Base-by-base conservation (phyloP, 2,888 invertebrate genomes). In the Synanthedon formicaeformis region DNA sequence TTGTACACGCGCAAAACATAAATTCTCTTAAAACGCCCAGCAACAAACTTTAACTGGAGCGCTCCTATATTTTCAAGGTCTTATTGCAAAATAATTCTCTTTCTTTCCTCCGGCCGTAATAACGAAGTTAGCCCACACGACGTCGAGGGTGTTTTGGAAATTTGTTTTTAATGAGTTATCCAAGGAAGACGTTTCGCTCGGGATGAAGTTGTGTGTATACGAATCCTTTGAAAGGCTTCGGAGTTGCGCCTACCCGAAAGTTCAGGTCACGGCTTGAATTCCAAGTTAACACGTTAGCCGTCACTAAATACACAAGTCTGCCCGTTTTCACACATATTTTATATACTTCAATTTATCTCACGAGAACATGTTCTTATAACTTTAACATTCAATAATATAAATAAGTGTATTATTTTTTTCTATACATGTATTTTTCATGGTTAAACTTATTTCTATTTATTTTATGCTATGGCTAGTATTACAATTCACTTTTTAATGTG, bases 111-210 rank as follows among this genome's bases (percentile, higher is more conserved):
- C 45, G 45, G 45, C 48, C 41, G 53, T 59, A 62, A 61, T 62
- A 62, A 58, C 56, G 52, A 60, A 60, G 58, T 63, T 58, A 50
- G 52, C 55, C 59, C 59, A 62, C 58, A 62, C 60, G 55, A 55
- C 60, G 56, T 57, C 51, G 53, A 54, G 56, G 64, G 61, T 61
- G 64, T 69, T 65, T 64, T 61, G 56, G 60, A 64, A 71, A 73
- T 75, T 75, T 66, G 67, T 72, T 76, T 71, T 71, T 71, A 75
- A 76, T 71, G 71, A 75, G 69, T 77, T 69, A 68, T 67, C 62
- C 65, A 63, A 72, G 69, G 70, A 69, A 71, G 69, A 64, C 62
- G 67, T 67, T 65, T 34, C 34, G 65, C 64, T 60, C 60, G 58
- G 60, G 63, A 65, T 67, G 59, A 66, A 69, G 64, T 71, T 68